A percentile compares a stretch with the other conserved stretches of the same genome.
phyloP scores from a whole-genome alignment of 2,113 vertebrate genomes.

The Microcebus jonahi region DNA sequence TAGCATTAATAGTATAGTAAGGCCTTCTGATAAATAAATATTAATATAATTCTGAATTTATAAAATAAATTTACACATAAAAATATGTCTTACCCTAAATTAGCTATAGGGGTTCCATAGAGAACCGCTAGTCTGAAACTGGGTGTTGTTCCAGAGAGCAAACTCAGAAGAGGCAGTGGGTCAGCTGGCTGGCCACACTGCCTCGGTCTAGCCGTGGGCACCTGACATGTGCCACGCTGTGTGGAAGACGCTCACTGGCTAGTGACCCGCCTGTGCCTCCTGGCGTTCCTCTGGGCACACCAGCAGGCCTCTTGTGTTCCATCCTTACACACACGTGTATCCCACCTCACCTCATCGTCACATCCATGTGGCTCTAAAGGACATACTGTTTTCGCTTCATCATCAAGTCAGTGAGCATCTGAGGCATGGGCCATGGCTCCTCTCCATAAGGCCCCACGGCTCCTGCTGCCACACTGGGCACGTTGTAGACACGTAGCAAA shows the following conservation, averaged over 20 bases:
- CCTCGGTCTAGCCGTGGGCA: neutral
- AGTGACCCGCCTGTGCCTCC: neutral
- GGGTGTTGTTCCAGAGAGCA: neutral
- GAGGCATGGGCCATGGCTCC: neutral
- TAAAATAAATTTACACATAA: neutral
- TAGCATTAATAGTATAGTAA: neutral
- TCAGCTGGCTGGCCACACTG: accelerated
- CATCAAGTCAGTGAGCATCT: neutral
- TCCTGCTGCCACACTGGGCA: neutral
- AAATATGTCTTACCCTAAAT: neutral
- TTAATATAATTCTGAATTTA: neutral
- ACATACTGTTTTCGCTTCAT: neutral
- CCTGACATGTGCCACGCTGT: accelerated
- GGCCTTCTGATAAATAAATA: neutral
- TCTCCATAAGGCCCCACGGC: neutral
- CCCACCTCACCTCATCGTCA: neutral
- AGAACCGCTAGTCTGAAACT: neutral
- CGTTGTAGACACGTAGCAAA: neutral
- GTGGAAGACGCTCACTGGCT: neutral
- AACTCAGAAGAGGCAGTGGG: neutral
- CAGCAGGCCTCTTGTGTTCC: neutral
- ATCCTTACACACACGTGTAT: accelerated
- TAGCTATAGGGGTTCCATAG: neutral
- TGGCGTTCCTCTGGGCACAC: accelerated
- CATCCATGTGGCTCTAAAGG: neutral